Evolutionary conservation across 1,140 invertebrate genomes (phyloP).

Genomic region (Paralvinella palmiformis): DNA sequence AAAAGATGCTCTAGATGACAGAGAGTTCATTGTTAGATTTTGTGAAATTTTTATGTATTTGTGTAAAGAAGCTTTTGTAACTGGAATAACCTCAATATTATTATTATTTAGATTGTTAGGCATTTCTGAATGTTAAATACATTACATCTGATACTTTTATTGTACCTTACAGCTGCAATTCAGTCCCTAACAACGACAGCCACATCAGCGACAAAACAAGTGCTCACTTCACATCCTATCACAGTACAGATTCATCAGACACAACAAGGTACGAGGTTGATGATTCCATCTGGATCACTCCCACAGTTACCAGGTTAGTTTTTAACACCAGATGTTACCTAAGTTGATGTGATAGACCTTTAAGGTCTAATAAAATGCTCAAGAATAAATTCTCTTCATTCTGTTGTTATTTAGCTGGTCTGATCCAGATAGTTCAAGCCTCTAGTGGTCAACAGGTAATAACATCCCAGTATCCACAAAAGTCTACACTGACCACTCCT

Average conservation of each 20-base stretch:
- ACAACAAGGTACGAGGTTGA: constrained; percentile 42
- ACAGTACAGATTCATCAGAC: constrained; percentile 50
- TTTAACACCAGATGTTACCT: constrained; percentile 11
- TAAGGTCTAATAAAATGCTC: too few relatives aligned
- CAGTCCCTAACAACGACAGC: not conserved
- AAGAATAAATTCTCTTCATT: constrained; percentile 2
- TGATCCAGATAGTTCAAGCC: constrained; percentile 62
- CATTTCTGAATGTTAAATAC: too few relatives aligned
- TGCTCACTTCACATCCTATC: constrained; percentile 35
- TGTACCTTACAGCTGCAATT: too few relatives aligned
- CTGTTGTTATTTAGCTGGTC: constrained; percentile 34
- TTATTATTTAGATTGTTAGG: too few relatives aligned
- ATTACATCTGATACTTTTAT: too few relatives aligned
- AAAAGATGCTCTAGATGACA: too few relatives aligned
- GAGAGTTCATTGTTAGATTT: too few relatives aligned
- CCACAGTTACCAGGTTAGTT: constrained; percentile 38
- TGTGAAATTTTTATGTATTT: too few relatives aligned
- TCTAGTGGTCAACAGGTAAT: constrained; percentile 62
- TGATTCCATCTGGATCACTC: constrained; percentile 51
- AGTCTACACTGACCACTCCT: constrained; percentile 16
- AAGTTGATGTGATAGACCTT: constrained; percentile 26
- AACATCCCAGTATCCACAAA: constrained; percentile 50
- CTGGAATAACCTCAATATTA: too few relatives aligned
- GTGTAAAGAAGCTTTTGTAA: too few relatives aligned
- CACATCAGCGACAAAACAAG: not conserved